Percentiles rank a stretch among this genome's conserved stretches.
phyloP scores from a whole-genome alignment of 2,113 vertebrate species.

The Corydoras maculifer region DNA sequence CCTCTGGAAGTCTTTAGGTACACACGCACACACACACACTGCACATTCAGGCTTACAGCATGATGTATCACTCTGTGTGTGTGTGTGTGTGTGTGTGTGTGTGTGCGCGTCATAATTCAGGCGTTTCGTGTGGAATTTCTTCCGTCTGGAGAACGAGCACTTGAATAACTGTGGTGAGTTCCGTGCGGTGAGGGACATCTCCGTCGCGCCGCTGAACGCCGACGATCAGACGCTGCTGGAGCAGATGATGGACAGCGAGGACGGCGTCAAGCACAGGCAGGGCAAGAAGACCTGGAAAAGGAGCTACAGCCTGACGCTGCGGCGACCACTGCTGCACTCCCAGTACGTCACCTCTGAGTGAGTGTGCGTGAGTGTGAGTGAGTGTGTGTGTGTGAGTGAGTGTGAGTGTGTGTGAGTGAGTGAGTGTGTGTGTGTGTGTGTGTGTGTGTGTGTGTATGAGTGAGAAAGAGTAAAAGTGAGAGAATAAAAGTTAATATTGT shows the following conservation, averaged over 20 bases:
- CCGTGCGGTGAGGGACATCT: constrained; percentile 92
- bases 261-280: constrained; percentile 88
- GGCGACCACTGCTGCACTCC: constrained; percentile 80
- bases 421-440: neutral
- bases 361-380: neutral
- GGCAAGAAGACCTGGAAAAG: constrained; percentile 89
- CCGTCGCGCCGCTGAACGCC: constrained; percentile 91
- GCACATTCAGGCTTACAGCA: constrained; percentile 2
- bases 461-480: too few relatives aligned
- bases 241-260: constrained; percentile 99
- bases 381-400: neutral
- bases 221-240: constrained; percentile 96
- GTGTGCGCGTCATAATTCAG: constrained; percentile 52
- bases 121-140: constrained; percentile 98
- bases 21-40: neutral
- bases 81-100: neutral
- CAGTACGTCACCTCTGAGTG: constrained; percentile 68
- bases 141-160: constrained; percentile 96
- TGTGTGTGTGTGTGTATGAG: neutral
- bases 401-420: neutral
- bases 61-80: neutral
- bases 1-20: constrained; percentile 96
- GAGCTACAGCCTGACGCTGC: constrained; percentile 84
- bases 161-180: constrained; percentile 99
- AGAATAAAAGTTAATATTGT: too few relatives aligned